phyloP scores from a whole-genome alignment of 2,797 vertebrate species.

The Crocidura indochinensis region DNA sequence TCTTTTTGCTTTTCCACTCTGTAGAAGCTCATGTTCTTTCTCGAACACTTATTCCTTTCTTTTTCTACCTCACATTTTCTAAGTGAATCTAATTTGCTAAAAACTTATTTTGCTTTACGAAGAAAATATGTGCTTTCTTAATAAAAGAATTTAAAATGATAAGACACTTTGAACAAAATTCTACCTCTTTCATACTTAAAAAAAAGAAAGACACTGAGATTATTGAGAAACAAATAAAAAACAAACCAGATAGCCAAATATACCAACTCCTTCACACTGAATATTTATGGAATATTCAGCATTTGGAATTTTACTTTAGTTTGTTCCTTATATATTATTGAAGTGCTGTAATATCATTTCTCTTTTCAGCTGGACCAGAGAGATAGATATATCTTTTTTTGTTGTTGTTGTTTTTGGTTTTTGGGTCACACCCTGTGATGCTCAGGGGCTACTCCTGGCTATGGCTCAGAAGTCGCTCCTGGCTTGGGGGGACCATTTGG shows the following conservation, averaged over 20 bases:
- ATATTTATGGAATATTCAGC: not conserved
- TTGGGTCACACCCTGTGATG: too few species aligned
- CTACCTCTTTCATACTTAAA: not conserved
- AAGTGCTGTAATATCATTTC: not conserved
- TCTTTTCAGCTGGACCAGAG: not conserved
- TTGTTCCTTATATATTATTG: not conserved
- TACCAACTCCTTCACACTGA: not conserved
- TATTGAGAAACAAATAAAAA: not conserved
- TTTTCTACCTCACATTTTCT: too few species aligned
- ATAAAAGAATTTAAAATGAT: conserved; percentile 50
- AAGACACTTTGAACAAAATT: not conserved
- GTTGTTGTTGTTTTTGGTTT: too few species aligned
- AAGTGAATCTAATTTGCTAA: too few species aligned
- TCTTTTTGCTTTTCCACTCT: too few species aligned
- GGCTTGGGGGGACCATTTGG: too few species aligned
- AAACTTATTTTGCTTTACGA: too few species aligned
- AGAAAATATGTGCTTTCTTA: not conserved
- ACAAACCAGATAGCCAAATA: not conserved
- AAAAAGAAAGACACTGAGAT: conserved; percentile 17
- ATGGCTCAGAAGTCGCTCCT: too few species aligned
- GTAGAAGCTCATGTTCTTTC: too few species aligned
- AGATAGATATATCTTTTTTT: too few species aligned
- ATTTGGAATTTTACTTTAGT: conserved; percentile 15
- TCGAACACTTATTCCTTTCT: too few species aligned
- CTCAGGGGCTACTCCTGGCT: too few species aligned